Conservation (phyloP, 2,888 invertebrate species). For the Orthonychiurus folsomi region DNA sequence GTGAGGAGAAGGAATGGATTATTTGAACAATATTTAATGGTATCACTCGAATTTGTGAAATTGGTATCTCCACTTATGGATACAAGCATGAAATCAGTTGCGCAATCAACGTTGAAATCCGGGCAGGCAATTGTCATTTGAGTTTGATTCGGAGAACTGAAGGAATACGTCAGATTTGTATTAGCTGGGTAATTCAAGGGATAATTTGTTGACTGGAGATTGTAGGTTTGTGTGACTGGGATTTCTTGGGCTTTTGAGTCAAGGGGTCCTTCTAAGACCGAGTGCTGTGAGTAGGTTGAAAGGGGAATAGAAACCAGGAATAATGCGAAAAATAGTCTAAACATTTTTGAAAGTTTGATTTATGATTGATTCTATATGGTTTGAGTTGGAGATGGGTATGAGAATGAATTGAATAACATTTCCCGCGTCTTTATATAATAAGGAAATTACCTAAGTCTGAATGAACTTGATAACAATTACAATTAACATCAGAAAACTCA, state of each 20-base stretch:
- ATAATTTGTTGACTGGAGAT: background rate
- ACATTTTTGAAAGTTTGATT: too few species aligned
- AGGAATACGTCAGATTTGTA: background rate
- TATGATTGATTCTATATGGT: too few species aligned
- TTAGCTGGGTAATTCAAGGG: constrained; percentile 4
- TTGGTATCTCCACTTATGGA: background rate
- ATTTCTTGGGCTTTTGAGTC: background rate
- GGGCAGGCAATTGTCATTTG: background rate
- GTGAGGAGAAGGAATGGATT: background rate
- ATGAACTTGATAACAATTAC: too few species aligned
- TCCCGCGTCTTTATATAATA: too few species aligned
- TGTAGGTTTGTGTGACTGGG: background rate
- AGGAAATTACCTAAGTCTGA: too few species aligned
- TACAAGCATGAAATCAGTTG: background rate
- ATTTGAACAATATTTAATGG: background rate
- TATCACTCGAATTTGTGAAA: background rate
- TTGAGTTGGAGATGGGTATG: too few species aligned
- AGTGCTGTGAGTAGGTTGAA: too few species aligned
- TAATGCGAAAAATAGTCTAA: too few species aligned
- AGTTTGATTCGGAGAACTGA: constrained; percentile 4
- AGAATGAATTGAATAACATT: too few species aligned
- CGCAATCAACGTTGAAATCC: background rate
- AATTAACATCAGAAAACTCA: too few species aligned
- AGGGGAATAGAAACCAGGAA: too few species aligned
- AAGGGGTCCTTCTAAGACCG: too few species aligned